These are phyloP conservation scores for Grammomys dolichurus DNA, from an alignment of 2,113 vertebrate genomes.

Conservation along the genomic window DNA sequence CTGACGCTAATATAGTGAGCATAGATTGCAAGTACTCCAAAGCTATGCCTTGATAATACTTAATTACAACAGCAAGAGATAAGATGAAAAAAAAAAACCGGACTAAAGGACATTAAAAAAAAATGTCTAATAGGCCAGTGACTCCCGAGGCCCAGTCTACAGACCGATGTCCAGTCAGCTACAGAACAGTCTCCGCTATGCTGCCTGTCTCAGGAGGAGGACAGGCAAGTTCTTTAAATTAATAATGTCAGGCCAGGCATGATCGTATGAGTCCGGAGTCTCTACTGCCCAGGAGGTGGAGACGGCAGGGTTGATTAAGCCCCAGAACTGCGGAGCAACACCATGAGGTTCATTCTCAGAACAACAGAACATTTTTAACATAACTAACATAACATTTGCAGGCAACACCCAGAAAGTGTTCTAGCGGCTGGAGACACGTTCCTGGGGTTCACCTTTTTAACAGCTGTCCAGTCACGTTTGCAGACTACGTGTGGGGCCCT, in stretches of 20 bases:
- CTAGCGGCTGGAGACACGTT: background rate
- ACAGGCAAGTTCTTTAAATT: background rate
- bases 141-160: background rate
- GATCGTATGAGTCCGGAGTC: background rate
- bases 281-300: background rate
- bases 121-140: conserved; percentile 36
- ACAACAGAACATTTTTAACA: background rate
- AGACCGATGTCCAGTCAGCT: conserved; percentile 28
- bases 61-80: conserved; percentile 67
- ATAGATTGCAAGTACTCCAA: conserved; percentile 64
- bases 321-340: background rate
- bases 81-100: conserved; percentile 67
- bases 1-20: conserved; percentile 63
- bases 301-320: background rate
- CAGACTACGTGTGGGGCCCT: background rate
- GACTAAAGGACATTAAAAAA: conserved; percentile 65
- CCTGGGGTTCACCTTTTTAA: background rate
- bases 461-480: background rate
- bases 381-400: background rate
- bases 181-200: background rate
- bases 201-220: background rate
- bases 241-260: background rate
- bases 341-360: background rate
- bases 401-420: conserved; percentile 3
- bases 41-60: conserved; percentile 66